Evolutionary conservation across 2,888 invertebrate species (phyloP).

Genomic region (Phalera bucephala): DNA sequence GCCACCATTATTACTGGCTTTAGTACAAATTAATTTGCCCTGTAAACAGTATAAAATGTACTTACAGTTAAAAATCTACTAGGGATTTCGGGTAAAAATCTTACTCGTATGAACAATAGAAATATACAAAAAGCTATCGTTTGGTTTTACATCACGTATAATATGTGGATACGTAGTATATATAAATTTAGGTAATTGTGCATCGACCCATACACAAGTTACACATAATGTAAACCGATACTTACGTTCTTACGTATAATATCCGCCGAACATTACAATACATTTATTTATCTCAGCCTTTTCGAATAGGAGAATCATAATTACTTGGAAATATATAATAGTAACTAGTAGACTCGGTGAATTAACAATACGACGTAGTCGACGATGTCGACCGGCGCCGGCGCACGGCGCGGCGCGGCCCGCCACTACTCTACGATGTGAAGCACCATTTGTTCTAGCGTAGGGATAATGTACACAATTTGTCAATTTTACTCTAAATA

Average conservation of each 20-base stretch:
- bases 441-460: constrained; percentile 84
- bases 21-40: constrained; percentile 33
- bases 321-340: constrained; percentile 76
- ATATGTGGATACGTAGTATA: constrained; percentile 34
- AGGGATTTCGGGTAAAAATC: constrained; percentile 70
- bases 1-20: constrained; percentile 14
- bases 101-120: constrained; percentile 68
- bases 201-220: constrained; percentile 21
- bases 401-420: constrained; percentile 29
- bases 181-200: not conserved
- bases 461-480: constrained; percentile 81
- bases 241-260: constrained; percentile 48
- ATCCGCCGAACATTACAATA: constrained; percentile 73
- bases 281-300: constrained; percentile 78
- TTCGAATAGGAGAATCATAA: constrained; percentile 80
- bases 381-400: constrained; percentile 12
- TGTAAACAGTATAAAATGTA: constrained; percentile 71
- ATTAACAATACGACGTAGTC: constrained; percentile 61
- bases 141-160: constrained; percentile 64
- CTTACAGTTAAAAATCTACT: constrained; percentile 58
- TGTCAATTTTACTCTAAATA: constrained; percentile 72
- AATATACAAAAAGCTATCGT: constrained; percentile 78
- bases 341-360: constrained; percentile 76
- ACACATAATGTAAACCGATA: constrained; percentile 54
- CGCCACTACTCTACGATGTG: constrained; percentile 71